phyloP scores from a whole-genome alignment of 2,888 invertebrate genomes.

The Abscondita cerata region DNA sequence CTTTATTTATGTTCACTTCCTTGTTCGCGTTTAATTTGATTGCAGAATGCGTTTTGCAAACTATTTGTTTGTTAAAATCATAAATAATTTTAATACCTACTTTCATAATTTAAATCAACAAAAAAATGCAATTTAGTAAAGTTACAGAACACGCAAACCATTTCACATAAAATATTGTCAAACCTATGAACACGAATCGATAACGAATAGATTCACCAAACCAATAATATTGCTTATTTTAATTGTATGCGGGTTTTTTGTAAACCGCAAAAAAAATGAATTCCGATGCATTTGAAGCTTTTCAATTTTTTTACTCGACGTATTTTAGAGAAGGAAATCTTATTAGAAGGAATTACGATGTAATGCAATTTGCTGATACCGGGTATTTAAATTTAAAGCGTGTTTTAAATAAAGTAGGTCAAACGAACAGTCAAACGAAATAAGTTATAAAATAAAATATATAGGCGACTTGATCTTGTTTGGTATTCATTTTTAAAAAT shows the following conservation, averaged over 20 bases:
- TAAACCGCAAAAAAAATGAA: not conserved
- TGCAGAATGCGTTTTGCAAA: no score
- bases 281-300: conserved; percentile 5
- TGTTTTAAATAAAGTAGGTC: conserved; percentile 24
- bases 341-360: conserved; percentile 20
- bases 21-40: no score
- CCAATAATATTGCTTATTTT: no score
- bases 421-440: conserved; percentile 18
- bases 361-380: conserved; percentile 25
- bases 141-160: conserved; percentile 6
- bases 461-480: not conserved
- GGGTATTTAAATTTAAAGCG: conserved; percentile 21
- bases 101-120: no score
- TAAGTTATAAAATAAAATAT: not conserved
- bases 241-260: no score
- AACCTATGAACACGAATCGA: not conserved
- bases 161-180: conserved; percentile 4
- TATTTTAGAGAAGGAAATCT: conserved; percentile 23
- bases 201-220: no score
- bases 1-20: no score
- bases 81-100: no score
- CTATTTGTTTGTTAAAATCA: no score
- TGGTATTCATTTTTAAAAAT: no score
- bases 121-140: conserved; percentile 2
- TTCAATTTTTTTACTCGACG: conserved; percentile 16